These are phyloP conservation scores for Microcaecilia unicolor DNA, from an alignment of 2,797 vertebrate genomes.

Conservation along the genomic window DNA sequence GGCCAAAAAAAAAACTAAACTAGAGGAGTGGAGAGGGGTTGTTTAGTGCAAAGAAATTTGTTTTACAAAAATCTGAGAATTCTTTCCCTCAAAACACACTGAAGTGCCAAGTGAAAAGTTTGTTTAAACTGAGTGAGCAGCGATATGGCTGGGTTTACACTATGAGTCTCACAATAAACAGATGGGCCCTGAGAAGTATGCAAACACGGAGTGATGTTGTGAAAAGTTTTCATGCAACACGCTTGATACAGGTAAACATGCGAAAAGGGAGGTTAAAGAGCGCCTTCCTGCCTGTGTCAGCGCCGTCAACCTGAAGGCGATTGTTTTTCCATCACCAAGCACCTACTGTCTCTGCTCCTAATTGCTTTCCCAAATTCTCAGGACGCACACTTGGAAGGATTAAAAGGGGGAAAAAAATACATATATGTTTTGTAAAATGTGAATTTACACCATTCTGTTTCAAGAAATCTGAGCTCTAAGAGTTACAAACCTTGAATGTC, in stretches of 20 bases:
- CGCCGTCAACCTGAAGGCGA: constrained; percentile 19
- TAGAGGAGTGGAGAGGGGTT: no score
- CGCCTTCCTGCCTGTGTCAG: constrained; percentile 2
- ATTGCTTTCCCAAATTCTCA: no score
- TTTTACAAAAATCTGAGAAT: not conserved
- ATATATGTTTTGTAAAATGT: no score
- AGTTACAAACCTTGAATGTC: no score
- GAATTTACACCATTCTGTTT: no score
- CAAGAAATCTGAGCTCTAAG: no score
- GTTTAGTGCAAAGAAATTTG: not conserved
- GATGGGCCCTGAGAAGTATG: constrained; percentile 7
- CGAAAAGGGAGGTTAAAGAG: constrained; percentile 7
- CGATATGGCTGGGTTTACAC: constrained; percentile 14
- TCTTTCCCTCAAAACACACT: not conserved
- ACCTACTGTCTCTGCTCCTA: not conserved
- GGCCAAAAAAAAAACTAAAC: no score
- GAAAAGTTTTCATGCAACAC: constrained; percentile 19
- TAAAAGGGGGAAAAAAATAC: no score
- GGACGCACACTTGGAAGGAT: no score
- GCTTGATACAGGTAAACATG: constrained; percentile 35
- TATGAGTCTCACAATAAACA: not conserved
- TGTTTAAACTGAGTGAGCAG: constrained; percentile 13
- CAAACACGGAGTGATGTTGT: constrained; percentile 32
- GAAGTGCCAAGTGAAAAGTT: not conserved
- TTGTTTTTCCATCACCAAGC: not conserved